Evolutionary conservation across 2,797 vertebrate genomes (phyloP), one percentile per base, ranked within the genome.

Genomic region (Mormyrus hasselquistii): DNA sequence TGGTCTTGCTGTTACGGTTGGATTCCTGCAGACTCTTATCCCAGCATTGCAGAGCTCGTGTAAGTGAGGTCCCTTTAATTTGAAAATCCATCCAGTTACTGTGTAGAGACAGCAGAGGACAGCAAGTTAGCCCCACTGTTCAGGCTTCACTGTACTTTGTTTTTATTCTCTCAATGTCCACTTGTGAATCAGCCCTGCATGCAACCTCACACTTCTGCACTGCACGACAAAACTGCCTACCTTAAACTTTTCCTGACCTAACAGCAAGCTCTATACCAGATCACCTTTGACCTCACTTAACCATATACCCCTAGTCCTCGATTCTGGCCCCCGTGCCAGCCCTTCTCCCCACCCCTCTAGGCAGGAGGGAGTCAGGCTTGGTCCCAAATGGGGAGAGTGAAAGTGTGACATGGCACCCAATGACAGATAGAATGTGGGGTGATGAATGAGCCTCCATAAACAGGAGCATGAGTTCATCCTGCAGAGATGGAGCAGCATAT

Each of bases 81-180:
- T 97, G 96, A 86, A 97, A 96, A 89, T 92, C 95, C 93, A 96
- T 91, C 97, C 97, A 97, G 91, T 96, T 96, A 91, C 96, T 97
- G 79, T 65, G 16, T 91, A 90, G 59, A 91, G 69, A 50, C 79
- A 89, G 89, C 86, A 88, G 34, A 76, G 4, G 82, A 38, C 41
- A 89, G 62, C 14, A 59, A 84, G 10, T 84, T 22, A 53, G 59
- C 25, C 2, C 16, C 65, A 88, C 47, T 87, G 85, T 19, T 89
- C 88, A 88, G 89, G 16, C 34, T 25, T 25, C 29, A 83, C 9
- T 22, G 29, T 41, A 84, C 16, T 12, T 65, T 65, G 62, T 90
- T 79, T 55, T 89, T 55, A 55, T 89, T 89, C 88, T 34, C 0
- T 87, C 50, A 86, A 90, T 41, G n/a, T 57, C 88, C 62, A 62